Percentiles rank a stretch among this genome's conserved stretches.
These are phyloP conservation scores for Emydocephalus ijimae DNA, from an alignment of 2,113 vertebrate species.

Conservation along the genomic window DNA sequence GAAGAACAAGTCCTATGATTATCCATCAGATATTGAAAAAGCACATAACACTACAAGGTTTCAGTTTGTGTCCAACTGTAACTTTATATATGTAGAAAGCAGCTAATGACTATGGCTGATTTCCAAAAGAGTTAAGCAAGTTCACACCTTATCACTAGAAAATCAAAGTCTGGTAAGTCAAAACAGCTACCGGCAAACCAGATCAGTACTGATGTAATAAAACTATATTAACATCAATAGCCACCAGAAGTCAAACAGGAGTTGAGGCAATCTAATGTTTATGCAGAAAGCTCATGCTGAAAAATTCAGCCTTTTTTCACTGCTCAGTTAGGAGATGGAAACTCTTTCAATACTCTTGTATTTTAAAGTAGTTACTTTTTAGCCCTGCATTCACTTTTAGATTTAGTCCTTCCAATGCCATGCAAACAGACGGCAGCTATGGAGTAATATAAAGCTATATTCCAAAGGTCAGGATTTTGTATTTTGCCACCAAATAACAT, in stretches of 20 bases:
- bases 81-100: neutral
- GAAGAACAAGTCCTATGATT: neutral
- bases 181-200: neutral
- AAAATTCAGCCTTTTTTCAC: neutral
- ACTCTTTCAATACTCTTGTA: neutral
- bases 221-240: neutral
- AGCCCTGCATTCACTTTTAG: neutral
- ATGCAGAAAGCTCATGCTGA: neutral
- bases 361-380: neutral
- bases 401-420: neutral
- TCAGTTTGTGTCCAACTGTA: neutral
- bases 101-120: neutral
- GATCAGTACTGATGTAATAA: neutral
- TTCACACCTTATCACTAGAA: neutral
- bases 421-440: neutral
- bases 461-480: neutral
- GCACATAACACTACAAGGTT: neutral
- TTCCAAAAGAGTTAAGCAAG: neutral
- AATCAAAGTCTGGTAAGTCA: neutral
- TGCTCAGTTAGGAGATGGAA: neutral
- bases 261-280: neutral
- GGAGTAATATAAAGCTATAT: neutral
- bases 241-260: neutral
- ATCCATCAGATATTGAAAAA: neutral
- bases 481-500: neutral